Conservation (phyloP, 1,140 invertebrate species). For the Panagrolaimus sp. region DNA sequence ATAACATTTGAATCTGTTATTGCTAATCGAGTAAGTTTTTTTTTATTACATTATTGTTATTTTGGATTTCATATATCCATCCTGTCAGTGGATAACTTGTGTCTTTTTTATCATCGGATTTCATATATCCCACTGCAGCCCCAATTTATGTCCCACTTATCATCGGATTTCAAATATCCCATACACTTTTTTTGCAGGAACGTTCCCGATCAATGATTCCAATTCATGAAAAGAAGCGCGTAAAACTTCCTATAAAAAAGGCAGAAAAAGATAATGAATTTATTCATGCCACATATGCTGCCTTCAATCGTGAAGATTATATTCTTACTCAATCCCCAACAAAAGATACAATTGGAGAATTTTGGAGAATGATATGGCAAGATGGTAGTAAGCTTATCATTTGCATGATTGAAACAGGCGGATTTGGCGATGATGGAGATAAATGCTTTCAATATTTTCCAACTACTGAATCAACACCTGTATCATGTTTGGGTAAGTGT, state of each 20-base stretch:
- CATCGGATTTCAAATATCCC: too few relatives aligned
- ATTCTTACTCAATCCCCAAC: slow-evolving; percentile 17
- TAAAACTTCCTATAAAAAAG: slow-evolving; percentile 6
- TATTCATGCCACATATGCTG: slow-evolving; percentile 4
- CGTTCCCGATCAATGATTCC: neutral
- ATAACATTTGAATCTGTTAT: slow-evolving; percentile 5
- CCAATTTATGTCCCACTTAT: too few relatives aligned
- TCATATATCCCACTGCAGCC: too few relatives aligned
- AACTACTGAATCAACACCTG: neutral
- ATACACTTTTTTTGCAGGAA: neutral
- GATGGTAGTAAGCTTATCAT: slow-evolving; percentile 17
- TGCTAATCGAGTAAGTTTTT: slow-evolving; percentile 10
- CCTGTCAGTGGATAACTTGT: too few relatives aligned
- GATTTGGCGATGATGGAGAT: neutral
- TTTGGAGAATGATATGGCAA: slow-evolving; percentile 24
- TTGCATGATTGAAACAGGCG: slow-evolving; percentile 1
- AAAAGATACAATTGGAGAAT: neutral
- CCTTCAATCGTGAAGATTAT: slow-evolving; percentile 19
- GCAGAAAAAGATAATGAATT: slow-evolving; percentile 2
- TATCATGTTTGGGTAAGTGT: neutral
- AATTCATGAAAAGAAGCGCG: slow-evolving; percentile 1
- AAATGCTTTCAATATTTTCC: slow-evolving; percentile 7
- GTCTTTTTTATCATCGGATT: too few relatives aligned
- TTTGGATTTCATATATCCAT: neutral
- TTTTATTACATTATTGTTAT: neutral